These are phyloP conservation scores for Amphiduros pacificus DNA, from an alignment of 2,888 invertebrate genomes.

Conservation along the genomic window DNA sequence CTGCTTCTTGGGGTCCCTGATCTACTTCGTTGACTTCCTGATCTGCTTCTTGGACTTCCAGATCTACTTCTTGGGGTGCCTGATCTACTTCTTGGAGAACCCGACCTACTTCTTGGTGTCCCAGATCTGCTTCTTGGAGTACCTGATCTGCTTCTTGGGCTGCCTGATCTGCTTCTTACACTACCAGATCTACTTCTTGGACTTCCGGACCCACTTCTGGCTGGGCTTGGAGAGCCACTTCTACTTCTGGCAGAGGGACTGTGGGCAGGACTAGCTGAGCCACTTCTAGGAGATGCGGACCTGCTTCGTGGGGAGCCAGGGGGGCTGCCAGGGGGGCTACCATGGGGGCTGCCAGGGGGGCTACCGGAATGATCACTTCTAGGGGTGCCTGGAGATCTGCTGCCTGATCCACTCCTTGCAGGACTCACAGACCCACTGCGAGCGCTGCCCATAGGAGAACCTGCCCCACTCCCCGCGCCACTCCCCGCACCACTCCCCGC, in stretches of 20 bases:
- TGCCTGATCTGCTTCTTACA: constrained; percentile 3
- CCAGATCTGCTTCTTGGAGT: constrained; percentile 5
- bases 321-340: no score
- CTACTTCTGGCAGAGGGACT: constrained; percentile 8
- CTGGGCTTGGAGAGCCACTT: constrained; percentile 6
- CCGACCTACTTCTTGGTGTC: constrained; percentile 1
- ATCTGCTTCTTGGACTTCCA: constrained; percentile 15
- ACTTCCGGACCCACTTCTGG: constrained; percentile 21
- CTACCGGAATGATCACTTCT: no score
- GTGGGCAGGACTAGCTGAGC: constrained; percentile 1
- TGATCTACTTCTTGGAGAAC: constrained; percentile 8
- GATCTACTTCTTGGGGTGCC: constrained; percentile 16
- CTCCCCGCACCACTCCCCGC: no score
- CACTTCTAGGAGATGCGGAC: constrained; percentile 14
- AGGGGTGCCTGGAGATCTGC: no score
- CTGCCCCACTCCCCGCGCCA: no score
- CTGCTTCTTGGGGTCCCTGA: constrained; percentile 34
- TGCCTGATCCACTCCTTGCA: no score
- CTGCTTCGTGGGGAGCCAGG: constrained; percentile 1
- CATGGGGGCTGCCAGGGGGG: no score
- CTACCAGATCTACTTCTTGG: constrained; percentile 26
- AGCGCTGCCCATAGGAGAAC: no score
- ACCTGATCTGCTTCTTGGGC: constrained; percentile 14
- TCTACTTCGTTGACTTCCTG: constrained; percentile 34
- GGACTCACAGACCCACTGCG: no score